phyloP scores from a whole-genome alignment of 23 tunicate species.

The Ciona savignyi region DNA sequence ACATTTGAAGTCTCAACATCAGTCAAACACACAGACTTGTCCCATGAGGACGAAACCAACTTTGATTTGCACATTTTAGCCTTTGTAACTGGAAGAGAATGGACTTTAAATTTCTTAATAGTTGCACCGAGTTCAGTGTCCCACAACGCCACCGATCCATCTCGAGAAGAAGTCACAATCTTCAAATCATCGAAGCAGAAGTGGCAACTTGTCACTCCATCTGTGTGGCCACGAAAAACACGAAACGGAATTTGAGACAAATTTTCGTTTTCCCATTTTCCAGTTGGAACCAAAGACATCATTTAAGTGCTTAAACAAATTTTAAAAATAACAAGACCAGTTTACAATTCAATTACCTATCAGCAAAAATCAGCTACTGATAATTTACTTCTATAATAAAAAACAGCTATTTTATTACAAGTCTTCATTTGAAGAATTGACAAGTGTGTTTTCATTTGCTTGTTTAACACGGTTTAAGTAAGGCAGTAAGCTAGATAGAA shows the following conservation, averaged over 20 bases:
- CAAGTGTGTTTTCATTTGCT: no score
- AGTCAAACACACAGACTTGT: slow-evolving; percentile 42
- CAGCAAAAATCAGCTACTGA: no score
- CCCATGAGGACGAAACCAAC: slow-evolving; percentile 80
- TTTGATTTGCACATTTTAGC: background rate
- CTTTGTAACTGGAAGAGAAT: background rate
- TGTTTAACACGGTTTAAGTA: no score
- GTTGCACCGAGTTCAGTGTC: background rate
- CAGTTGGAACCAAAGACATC: background rate
- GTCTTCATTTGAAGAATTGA: no score
- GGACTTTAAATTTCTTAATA: background rate
- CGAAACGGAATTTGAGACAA: slow-evolving; percentile 51
- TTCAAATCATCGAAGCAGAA: slow-evolving; percentile 38
- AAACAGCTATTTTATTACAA: no score
- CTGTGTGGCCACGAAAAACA: slow-evolving; percentile 59
- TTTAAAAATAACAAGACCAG: no score
- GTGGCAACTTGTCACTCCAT: slow-evolving; percentile 62
- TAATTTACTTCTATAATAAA: no score
- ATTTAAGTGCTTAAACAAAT: no score
- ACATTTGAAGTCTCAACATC: slow-evolving; percentile 70
- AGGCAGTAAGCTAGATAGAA: no score
- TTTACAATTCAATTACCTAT: no score
- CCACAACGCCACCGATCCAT: slow-evolving; percentile 57
- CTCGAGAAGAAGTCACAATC: slow-evolving; percentile 54
- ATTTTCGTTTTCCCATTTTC: background rate